Conservation (phyloP, 2,797 vertebrate genomes). For the Phyllotis vaccarum region DNA sequence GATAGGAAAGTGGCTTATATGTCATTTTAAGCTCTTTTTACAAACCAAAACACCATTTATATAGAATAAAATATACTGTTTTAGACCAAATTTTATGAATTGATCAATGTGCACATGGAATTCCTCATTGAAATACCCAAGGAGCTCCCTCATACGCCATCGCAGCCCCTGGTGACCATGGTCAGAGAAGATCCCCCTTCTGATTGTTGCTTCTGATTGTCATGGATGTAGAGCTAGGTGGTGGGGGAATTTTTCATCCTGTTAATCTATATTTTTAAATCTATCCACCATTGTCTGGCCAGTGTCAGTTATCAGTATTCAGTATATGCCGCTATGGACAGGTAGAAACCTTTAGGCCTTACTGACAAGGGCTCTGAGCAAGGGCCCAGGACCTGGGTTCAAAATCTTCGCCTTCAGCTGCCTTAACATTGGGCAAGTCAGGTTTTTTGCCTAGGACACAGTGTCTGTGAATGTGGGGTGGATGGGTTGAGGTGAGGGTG, state of each 20-base stretch:
- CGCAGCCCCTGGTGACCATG: fast-evolving
- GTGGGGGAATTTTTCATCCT: not conserved
- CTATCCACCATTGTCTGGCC: fast-evolving
- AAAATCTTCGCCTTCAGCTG: not conserved
- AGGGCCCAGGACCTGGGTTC: not conserved
- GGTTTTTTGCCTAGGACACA: not conserved
- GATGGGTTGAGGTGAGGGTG: not conserved
- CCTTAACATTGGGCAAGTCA: not conserved
- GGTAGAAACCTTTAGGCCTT: not conserved
- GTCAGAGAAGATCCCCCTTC: not conserved
- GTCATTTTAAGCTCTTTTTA: not conserved
- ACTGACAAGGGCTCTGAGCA: not conserved
- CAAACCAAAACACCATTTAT: not conserved
- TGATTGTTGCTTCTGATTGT: not conserved
- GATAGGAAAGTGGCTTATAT: not conserved
- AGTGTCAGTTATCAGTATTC: fast-evolving
- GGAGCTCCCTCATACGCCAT: not conserved
- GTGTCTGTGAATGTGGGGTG: too few species aligned
- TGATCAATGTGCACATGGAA: fast-evolving
- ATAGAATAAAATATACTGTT: too few species aligned
- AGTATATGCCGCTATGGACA: fast-evolving
- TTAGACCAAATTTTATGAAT: too few species aligned
- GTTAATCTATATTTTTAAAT: fast-evolving
- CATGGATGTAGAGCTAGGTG: fast-evolving
- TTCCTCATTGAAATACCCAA: not conserved